Base-by-base conservation (phyloP, 1,140 invertebrate genomes). In the Aporrectodea caliginosa region DNA sequence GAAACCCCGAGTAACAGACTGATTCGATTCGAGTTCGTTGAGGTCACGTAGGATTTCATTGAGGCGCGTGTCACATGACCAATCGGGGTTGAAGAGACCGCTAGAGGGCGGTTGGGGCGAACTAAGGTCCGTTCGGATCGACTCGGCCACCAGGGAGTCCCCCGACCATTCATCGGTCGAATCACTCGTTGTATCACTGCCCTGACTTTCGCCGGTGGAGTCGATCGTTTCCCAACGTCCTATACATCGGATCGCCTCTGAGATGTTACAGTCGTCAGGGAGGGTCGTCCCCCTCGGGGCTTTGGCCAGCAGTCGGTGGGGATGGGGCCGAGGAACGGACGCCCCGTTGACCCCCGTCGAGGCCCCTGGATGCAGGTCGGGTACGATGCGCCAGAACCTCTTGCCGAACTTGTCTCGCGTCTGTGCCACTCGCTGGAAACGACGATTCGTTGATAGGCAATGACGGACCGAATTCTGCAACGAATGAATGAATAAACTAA, bases 391-490 rank as follows among this genome's bases (percentile, higher is more conserved):
- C 75, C 75, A 76, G n/a, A 43, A 29, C 6, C 75, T 2, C n/a
- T 76, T 76, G 1, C 75, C 75, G 14, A 35, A 35, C 27, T 76
- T 32, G 27, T 76, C 75, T 35, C 43, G 34, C 1, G 43, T 22
- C 29, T 35, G 32, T 2, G 27, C 27, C 32, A 76, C 75, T n/a
- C 43, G 33, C 43, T 76, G 35, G 75, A 76, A 76, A 35, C 35
- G 29, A 16, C 75, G 34, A 31, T 68, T 76, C 0, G 35, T 1
- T 32, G 75, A 76, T 6, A 76, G 35, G n/a, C 75, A 76, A 29
- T 76, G 75, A 35, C 75, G 34, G n/a, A 76, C 43, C 16, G 75
- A 76, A 68, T 76, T 76, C 75, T 76, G 31, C n/a, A n/a, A n/a
- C n/a, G n/a, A n/a, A n/a, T n/a, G n/a, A n/a, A n/a, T n/a, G n/a